Conservation (phyloP, 2,888 invertebrate genomes). For the Leucozona laternaria region DNA sequence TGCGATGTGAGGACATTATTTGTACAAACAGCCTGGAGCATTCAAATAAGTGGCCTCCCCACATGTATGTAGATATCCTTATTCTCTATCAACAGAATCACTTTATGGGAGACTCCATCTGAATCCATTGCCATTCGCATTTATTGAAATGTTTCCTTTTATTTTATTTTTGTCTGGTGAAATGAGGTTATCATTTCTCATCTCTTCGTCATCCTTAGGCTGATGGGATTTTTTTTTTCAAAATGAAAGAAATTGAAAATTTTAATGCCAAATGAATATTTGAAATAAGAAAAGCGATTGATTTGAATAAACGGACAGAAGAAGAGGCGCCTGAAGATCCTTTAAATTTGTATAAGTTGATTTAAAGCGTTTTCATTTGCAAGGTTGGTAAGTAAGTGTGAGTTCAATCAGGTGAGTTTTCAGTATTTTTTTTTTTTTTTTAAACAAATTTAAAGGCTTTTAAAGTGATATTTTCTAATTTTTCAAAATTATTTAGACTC, state of each 20-base stretch:
- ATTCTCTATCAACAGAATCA: background rate
- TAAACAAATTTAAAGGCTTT: no score
- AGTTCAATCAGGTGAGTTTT: background rate
- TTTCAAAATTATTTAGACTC: no score
- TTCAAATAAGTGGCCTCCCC: slow-evolving; percentile 28
- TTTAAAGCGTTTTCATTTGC: background rate
- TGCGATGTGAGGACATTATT: slow-evolving; percentile 26
- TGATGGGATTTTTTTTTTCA: slow-evolving; percentile 46
- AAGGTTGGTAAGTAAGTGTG: no score
- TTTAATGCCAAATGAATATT: slow-evolving; percentile 12
- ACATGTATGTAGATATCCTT: background rate
- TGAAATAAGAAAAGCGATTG: background rate
- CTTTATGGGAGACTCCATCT: background rate
- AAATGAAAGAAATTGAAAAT: slow-evolving; percentile 45
- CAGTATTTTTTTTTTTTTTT: background rate
- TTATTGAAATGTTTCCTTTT: slow-evolving; percentile 37
- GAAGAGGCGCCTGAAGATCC: background rate
- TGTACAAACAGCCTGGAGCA: slow-evolving; percentile 24
- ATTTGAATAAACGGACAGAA: slow-evolving; percentile 1
- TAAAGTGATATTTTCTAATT: no score
- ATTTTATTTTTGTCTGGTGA: slow-evolving; percentile 52
- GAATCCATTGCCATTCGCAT: slow-evolving; percentile 40
- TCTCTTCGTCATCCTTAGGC: slow-evolving; percentile 40
- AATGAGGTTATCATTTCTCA: slow-evolving; percentile 53
- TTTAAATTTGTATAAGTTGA: background rate